Conservation (phyloP, 2,888 invertebrate genomes). For the Ochlodes sylvanus region DNA sequence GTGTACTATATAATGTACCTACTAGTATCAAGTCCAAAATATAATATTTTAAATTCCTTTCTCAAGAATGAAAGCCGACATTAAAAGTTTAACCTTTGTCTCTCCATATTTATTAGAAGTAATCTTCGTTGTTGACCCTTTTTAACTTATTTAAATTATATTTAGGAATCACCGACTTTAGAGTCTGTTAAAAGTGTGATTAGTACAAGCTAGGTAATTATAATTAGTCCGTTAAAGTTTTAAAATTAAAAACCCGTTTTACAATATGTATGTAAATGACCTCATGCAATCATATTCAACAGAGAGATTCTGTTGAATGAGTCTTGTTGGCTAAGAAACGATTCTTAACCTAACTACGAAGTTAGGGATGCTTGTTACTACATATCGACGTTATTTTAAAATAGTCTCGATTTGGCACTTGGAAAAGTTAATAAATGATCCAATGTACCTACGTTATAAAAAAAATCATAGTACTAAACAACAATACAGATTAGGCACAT, state of each 20-base stretch:
- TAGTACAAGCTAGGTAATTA: background rate
- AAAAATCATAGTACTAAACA: background rate
- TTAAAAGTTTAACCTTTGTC: background rate
- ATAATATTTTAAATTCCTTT: background rate
- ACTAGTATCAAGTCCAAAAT: background rate
- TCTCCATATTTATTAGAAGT: background rate
- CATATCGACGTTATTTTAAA: background rate
- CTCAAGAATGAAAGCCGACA: background rate
- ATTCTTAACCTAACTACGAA: no score
- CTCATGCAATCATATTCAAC: no score
- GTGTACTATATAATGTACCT: constrained; percentile 40
- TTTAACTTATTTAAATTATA: background rate
- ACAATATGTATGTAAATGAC: background rate
- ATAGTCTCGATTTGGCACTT: constrained; percentile 6
- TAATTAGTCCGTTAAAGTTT: background rate
- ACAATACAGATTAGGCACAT: background rate
- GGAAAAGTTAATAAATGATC: background rate
- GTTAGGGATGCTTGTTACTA: no score
- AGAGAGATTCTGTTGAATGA: no score
- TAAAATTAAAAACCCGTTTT: background rate
- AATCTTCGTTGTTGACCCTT: background rate
- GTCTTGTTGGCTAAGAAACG: background rate
- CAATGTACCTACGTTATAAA: background rate
- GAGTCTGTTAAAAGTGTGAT: background rate
- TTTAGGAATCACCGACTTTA: background rate